Conservation (phyloP, 1,140 invertebrate species). For the Aporrectodea caliginosa region DNA sequence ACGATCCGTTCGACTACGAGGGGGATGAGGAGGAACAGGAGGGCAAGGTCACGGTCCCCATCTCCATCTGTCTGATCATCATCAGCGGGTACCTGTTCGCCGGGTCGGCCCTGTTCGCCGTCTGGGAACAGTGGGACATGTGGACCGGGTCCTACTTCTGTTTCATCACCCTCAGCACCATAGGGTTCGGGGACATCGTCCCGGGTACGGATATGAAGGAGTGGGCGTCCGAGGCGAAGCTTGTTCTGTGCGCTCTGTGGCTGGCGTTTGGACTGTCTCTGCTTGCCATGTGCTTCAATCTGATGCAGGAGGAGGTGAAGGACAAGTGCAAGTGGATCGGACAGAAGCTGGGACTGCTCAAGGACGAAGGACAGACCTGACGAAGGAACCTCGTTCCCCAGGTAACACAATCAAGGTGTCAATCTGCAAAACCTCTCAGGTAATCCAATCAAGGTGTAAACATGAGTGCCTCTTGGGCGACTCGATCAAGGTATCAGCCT, state of each 20-base stretch:
- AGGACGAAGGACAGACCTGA: slow-evolving; percentile 9
- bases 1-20: slow-evolving; percentile 11
- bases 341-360: slow-evolving; percentile 12
- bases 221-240: slow-evolving; percentile 45
- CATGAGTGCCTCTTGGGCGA: no score
- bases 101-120: slow-evolving; percentile 50
- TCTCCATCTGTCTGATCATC: slow-evolving; percentile 47
- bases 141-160: slow-evolving; percentile 92
- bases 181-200: slow-evolving; percentile 92
- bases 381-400: no score
- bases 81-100: slow-evolving; percentile 53
- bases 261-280: slow-evolving; percentile 81
- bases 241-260: slow-evolving; percentile 63
- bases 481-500: no score
- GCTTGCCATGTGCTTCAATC: slow-evolving; percentile 86
- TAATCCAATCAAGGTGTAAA: no score
- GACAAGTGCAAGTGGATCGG: slow-evolving; percentile 67
- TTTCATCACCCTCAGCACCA: slow-evolving; percentile 72
- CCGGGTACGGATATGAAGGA: slow-evolving; percentile 44
- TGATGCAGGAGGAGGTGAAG: slow-evolving; percentile 84
- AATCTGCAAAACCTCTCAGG: no score
- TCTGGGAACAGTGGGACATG: slow-evolving; percentile 63
- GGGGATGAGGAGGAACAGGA: slow-evolving; percentile 19
- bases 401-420: no score
- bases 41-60: slow-evolving; percentile 47